A percentile compares a stretch with the other conserved stretches of the same genome.
Conservation (phyloP, 64 coral and sea anemone genomes). For the Actinia tenebrosa region DNA sequence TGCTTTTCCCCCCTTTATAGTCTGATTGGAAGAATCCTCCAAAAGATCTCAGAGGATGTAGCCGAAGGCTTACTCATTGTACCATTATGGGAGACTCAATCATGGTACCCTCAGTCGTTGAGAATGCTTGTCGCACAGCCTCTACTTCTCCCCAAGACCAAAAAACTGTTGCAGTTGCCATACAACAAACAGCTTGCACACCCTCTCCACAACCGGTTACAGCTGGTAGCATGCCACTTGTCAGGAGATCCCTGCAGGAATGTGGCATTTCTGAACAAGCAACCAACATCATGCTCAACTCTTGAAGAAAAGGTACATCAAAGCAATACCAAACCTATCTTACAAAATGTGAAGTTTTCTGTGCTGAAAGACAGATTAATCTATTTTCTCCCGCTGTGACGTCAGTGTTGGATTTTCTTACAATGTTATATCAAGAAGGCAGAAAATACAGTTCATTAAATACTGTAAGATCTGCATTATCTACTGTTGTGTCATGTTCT, state of each 20-base stretch:
- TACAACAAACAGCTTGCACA: slow-evolving; percentile 8
- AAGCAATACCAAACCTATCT: slow-evolving; percentile 51
- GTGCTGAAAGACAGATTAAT: slow-evolving; percentile 28
- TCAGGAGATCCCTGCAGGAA: slow-evolving; percentile 32
- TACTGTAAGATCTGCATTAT: too few relatives aligned
- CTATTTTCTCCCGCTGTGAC: slow-evolving; percentile 21
- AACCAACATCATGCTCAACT: slow-evolving; percentile 32
- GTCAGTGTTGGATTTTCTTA: slow-evolving; percentile 40
- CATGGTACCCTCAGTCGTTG: slow-evolving; percentile 28
- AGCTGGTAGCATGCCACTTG: slow-evolving; percentile 29
- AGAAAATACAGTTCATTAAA: slow-evolving; percentile 11
- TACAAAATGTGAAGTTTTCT: slow-evolving; percentile 44
- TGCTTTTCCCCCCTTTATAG: slow-evolving; percentile 46
- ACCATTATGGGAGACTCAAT: slow-evolving; percentile 42
- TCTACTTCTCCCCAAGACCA: slow-evolving; percentile 24
- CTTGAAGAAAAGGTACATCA: slow-evolving; percentile 44
- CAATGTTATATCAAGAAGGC: slow-evolving; percentile 36
- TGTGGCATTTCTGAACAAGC: slow-evolving; percentile 36
- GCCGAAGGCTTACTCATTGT: slow-evolving; percentile 22
- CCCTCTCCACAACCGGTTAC: neutral
- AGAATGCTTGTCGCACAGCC: slow-evolving; percentile 13
- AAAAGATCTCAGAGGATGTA: slow-evolving; percentile 20
- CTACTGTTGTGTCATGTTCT: too few relatives aligned
- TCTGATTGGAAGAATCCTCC: slow-evolving; percentile 11
- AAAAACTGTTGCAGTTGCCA: slow-evolving; percentile 17